These are phyloP conservation scores for Pelobates cultripes DNA, from an alignment of 2,797 vertebrate species.

Conservation along the genomic window DNA sequence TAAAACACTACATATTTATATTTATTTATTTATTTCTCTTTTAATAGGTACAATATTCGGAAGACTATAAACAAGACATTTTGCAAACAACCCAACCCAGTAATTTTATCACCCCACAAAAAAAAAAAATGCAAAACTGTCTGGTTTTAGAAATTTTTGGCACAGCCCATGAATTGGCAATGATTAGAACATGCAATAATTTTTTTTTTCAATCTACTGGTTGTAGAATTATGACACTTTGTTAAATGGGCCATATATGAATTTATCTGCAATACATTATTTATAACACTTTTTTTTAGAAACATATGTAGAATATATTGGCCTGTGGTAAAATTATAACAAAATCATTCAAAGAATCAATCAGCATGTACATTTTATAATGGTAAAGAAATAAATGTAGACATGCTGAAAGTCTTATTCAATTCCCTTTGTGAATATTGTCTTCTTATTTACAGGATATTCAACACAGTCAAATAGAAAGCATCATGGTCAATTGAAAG, in stretches of 20 bases:
- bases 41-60: conserved; percentile 48
- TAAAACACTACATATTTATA: conserved; percentile 27
- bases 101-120: conserved; percentile 7
- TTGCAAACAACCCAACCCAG: conserved; percentile 34
- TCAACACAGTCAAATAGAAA: conserved; percentile 22
- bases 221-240: conserved; percentile 25
- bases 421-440: background rate
- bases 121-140: conserved; percentile 44
- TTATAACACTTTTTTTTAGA: background rate
- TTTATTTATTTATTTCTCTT: background rate
- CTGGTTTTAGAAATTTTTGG: conserved; percentile 29
- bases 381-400: background rate
- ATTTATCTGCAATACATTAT: background rate
- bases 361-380: background rate
- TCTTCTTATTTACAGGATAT: conserved; percentile 33
- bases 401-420: background rate
- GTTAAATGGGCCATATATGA: conserved; percentile 1
- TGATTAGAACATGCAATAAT: conserved; percentile 38
- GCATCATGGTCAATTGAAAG: conserved; percentile 20
- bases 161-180: conserved; percentile 35
- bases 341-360: background rate
- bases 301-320: background rate
- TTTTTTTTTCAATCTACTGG: conserved; percentile 17
- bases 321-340: background rate
- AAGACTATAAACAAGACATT: conserved; percentile 56